phyloP scores from a whole-genome alignment of 2,888 invertebrate species.

The Tinea semifulvella region DNA sequence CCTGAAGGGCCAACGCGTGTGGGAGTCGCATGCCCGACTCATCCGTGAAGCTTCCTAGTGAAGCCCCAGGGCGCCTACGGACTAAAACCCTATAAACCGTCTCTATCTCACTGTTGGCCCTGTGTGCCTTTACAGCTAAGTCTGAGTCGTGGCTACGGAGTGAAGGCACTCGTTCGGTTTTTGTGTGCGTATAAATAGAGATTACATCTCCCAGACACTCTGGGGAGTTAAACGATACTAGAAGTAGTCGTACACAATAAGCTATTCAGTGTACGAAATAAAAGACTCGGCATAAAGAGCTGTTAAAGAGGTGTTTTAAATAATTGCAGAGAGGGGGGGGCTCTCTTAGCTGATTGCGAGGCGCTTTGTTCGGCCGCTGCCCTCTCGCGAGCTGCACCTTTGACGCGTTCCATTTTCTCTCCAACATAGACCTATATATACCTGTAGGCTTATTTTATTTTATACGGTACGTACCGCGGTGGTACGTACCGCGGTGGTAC shows the following conservation, averaged over 20 bases:
- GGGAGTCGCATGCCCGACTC: no score
- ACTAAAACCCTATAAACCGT: no score
- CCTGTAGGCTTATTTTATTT: no score
- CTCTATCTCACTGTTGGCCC: no score
- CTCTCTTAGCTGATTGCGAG: slow-evolving; percentile 10
- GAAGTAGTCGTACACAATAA: neutral
- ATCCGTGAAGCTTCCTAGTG: no score
- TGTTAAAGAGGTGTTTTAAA: slow-evolving; percentile 12
- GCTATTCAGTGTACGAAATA: slow-evolving; percentile 7
- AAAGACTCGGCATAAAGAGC: slow-evolving; percentile 4
- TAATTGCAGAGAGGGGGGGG: slow-evolving; percentile 9
- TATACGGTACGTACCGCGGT: no score
- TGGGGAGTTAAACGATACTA: slow-evolving; percentile 3
- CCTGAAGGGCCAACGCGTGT: no score
- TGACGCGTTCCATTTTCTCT: slow-evolving; percentile 1
- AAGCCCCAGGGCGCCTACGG: no score
- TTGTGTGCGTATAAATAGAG: neutral
- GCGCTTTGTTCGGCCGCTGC: slow-evolving; percentile 3
- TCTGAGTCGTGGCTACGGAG: no score
- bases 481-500: no score
- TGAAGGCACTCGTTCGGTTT: no score
- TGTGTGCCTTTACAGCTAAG: no score
- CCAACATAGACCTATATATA: neutral
- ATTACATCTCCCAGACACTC: slow-evolving; percentile 1
- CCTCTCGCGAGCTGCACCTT: slow-evolving; percentile 4